Evolutionary conservation across 2,888 invertebrate species (phyloP), one percentile per base, ranked within the genome.

Genomic region (Eustalomyia histrio): DNA sequence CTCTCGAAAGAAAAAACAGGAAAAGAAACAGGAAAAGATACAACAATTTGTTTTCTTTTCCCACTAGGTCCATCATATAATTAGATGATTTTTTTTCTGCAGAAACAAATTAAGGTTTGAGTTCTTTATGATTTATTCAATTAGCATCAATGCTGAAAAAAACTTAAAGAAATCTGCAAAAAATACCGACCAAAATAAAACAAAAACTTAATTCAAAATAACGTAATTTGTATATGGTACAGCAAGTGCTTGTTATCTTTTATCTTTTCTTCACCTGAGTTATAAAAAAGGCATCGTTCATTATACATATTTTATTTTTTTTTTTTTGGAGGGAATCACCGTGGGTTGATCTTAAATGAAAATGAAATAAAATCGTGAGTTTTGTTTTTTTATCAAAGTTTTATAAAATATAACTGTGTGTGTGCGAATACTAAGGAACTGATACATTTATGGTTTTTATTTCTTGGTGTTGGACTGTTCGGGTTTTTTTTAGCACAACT

Each of bases 251-350:
- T 76, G 65, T 76, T 76, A 71, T 80, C 75, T 64, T 73, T 80
- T 78, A 76, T 83, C 76, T 80, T 72, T 33, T 61, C 61, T 82
- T 76, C 76, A 79, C 74, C 79, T 79, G 80, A 60, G 60, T 65
- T 63, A 29, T 55, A 61, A 47, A 71, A 65, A 52, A 61, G 6
- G n/a, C 43, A 47, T 12, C 43, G n/a, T 60, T 57, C 43, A 7
- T 47, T 39, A 18, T 24, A 53, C 2, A 21, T 21, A n/a, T n/a
- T n/a, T n/a, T n/a, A n/a, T n/a, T 24, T 24, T 24, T 73, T 61
- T 71, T 4, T 60, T 68, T 81, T 53, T 50, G 39, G 35, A 80
- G 80, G 72, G 72, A 73, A 55, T 68, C 72, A 80, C 78, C 75
- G 81, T 81, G 78, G 81, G 78, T 75, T 81, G 81, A 60, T 74